These are phyloP conservation scores for Acromyrmex heyeri DNA, from an alignment of 1,140 invertebrate species.

Conservation along the genomic window DNA sequence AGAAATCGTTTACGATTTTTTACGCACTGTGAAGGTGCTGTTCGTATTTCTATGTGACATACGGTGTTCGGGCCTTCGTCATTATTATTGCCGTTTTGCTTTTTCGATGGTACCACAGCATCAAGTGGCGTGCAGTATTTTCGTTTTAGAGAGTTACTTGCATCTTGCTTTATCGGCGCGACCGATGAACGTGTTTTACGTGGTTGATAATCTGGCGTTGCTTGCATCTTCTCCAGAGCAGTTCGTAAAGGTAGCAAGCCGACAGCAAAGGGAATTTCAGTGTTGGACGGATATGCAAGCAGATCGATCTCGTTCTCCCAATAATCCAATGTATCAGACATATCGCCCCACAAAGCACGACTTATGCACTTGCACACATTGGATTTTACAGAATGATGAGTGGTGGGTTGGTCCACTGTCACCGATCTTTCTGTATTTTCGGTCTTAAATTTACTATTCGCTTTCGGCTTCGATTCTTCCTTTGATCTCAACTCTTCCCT, in stretches of 20 bases:
- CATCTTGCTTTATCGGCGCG: conserved; percentile 78
- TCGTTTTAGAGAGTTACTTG: conserved; percentile 72
- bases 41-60: conserved; percentile 84
- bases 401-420: conserved; percentile 45
- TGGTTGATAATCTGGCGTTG: conserved; percentile 86
- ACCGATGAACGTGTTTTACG: conserved; percentile 85
- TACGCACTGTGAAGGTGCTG: conserved; percentile 77
- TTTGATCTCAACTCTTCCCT: conserved; percentile 40
- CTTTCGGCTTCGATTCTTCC: conserved; percentile 62
- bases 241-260: conserved; percentile 85
- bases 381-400: conserved; percentile 47
- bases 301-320: conserved; percentile 72
- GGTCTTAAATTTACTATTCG: conserved; percentile 61
- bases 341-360: conserved; percentile 84
- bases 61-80: conserved; percentile 80
- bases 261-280: conserved; percentile 86
- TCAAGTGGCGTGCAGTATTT: conserved; percentile 73
- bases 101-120: conserved; percentile 67
- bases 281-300: conserved; percentile 80
- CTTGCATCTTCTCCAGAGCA: conserved; percentile 86
- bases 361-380: conserved; percentile 80
- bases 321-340: conserved; percentile 83
- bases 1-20: conserved; percentile 68
- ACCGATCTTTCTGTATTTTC: conserved; percentile 61
- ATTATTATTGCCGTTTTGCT: conserved; percentile 51